These are phyloP conservation scores for Parnassius mnemosyne DNA, from an alignment of 2,888 invertebrate genomes.

Conservation along the genomic window DNA sequence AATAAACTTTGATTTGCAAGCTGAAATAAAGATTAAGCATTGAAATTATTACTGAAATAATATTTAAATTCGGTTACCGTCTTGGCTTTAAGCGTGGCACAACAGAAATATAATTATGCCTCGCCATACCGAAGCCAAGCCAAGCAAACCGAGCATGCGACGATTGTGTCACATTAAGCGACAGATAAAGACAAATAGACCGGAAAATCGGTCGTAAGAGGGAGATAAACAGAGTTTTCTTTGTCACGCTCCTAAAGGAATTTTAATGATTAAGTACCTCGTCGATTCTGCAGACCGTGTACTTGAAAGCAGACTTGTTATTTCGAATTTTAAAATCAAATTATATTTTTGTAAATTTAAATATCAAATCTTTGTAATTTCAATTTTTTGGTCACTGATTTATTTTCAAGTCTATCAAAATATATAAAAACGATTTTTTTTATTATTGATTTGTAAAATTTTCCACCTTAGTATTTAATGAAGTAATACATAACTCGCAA, in stretches of 20 bases:
- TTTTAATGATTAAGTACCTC: conserved; percentile 70
- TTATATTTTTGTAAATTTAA: not conserved
- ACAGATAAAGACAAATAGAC: conserved; percentile 77
- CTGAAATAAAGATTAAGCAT: conserved; percentile 29
- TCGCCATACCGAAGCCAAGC: conserved; percentile 42
- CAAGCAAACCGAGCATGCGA: conserved; percentile 72
- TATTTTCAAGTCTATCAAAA: not conserved
- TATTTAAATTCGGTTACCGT: conserved; percentile 31
- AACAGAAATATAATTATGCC: conserved; percentile 41
- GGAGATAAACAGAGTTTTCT: conserved; percentile 66
- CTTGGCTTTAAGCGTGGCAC: conserved; percentile 33
- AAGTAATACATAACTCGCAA: too few relatives aligned
- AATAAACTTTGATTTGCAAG: conserved; percentile 6
- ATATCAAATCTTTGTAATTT: not conserved
- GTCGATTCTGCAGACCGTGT: conserved; percentile 24
- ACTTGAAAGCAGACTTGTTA: conserved; percentile 20
- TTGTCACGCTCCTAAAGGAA: conserved; percentile 56
- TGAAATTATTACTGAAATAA: conserved; percentile 19
- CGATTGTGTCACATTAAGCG: conserved; percentile 74
- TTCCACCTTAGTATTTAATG: too few relatives aligned
- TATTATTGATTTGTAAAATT: too few relatives aligned
- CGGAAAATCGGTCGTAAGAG: conserved; percentile 71
- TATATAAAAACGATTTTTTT: too few relatives aligned
- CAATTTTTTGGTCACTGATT: not conserved
- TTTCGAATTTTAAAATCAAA: conserved; percentile 15